These are phyloP conservation scores for Linyphia triangularis DNA, from an alignment of 2,888 invertebrate genomes.

Conservation along the genomic window DNA sequence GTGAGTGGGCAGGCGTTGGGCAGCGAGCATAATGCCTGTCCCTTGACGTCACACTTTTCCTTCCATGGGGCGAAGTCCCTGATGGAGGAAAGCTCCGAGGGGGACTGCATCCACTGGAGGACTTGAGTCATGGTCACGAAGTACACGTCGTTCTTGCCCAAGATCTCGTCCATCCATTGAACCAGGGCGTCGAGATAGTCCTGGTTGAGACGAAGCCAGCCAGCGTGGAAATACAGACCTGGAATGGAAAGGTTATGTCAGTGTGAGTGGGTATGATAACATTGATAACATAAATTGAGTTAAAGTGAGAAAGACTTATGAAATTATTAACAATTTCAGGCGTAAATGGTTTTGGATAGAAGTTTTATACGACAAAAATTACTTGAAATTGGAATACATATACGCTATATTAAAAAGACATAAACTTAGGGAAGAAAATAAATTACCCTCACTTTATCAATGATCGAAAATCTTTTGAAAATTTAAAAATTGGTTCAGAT, in stretches of 20 bases:
- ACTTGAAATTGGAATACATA: too few relatives aligned
- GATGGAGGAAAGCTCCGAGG: constrained; percentile 89
- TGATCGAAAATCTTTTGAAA: too few relatives aligned
- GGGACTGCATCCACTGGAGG: constrained; percentile 95
- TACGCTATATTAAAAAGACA: too few relatives aligned
- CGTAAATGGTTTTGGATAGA: too few relatives aligned
- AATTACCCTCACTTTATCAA: too few relatives aligned
- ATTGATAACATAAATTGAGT: too few relatives aligned
- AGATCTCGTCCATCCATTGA: constrained; percentile 94
- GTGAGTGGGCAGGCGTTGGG: constrained; percentile 94
- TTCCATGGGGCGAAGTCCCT: constrained; percentile 93
- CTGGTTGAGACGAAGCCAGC: constrained; percentile 95
- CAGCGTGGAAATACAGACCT: constrained; percentile 92
- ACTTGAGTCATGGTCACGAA: constrained; percentile 93
- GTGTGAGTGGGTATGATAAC: too few relatives aligned
- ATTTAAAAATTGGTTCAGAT: too few relatives aligned
- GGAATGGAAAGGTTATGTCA: background rate
- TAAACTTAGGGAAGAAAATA: too few relatives aligned
- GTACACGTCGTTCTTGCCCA: constrained; percentile 93
- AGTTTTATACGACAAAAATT: too few relatives aligned
- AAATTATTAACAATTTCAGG: too few relatives aligned
- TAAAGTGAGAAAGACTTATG: too few relatives aligned
- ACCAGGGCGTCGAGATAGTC: constrained; percentile 95
- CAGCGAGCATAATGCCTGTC: constrained; percentile 90
- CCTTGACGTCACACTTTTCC: constrained; percentile 94